These are phyloP conservation scores for Gracilinanus agilis DNA, from an alignment of 2,113 vertebrate genomes.

Conservation along the genomic window DNA sequence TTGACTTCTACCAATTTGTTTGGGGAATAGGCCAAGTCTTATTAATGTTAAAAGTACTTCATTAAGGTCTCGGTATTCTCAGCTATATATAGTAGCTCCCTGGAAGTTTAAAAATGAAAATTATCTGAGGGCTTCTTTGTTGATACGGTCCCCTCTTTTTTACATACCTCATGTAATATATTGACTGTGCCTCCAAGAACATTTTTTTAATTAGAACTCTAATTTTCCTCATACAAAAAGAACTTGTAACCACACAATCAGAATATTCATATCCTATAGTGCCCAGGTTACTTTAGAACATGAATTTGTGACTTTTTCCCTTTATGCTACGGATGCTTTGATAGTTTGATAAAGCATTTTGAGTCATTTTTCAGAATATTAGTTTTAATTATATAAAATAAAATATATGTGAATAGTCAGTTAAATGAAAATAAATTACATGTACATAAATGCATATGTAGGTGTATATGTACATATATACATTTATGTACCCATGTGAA, in stretches of 20 bases:
- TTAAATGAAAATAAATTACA: background rate
- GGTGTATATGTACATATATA: too few species aligned
- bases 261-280: background rate
- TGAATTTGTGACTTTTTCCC: background rate
- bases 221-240: background rate
- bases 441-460: too few species aligned
- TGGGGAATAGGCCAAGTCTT: background rate
- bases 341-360: background rate
- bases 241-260: background rate
- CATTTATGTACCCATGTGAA: too few species aligned
- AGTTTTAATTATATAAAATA: background rate
- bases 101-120: background rate
- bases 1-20: background rate
- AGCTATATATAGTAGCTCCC: background rate
- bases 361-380: background rate
- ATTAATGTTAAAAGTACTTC: background rate
- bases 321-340: background rate
- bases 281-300: background rate
- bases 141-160: background rate
- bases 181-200: background rate
- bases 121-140: background rate
- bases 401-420: background rate
- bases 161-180: background rate
- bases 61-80: background rate
- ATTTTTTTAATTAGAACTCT: background rate